Percentiles rank a stretch among this genome's conserved stretches.
Conservation (phyloP, 2,888 invertebrate species). For the Ophion obscuratus region DNA sequence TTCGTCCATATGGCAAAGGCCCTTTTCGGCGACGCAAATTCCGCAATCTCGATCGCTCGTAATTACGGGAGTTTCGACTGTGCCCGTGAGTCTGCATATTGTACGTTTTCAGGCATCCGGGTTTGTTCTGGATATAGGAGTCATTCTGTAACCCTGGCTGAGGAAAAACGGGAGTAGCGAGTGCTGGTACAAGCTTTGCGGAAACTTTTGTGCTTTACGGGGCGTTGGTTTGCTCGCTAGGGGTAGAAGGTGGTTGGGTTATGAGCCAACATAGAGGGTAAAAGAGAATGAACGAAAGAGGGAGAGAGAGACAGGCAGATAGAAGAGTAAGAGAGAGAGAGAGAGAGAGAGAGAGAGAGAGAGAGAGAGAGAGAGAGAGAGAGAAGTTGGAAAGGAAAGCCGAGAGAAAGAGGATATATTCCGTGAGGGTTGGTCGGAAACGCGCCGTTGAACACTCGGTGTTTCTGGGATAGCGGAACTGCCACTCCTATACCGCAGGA, state of each 20-base stretch:
- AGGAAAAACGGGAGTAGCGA: conserved; percentile 47
- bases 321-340: not conserved
- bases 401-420: conserved; percentile 18
- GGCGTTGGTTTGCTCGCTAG: conserved; percentile 24
- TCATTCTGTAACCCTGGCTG: not conserved
- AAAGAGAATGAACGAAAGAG: not conserved
- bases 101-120: conserved; percentile 7
- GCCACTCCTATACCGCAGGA: conserved; percentile 51
- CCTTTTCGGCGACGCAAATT: too few species aligned
- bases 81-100: not conserved
- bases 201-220: conserved; percentile 60
- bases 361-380: conserved; percentile 28
- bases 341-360: conserved; percentile 6
- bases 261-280: not conserved
- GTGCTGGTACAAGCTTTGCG: conserved; percentile 52
- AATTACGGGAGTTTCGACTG: conserved; percentile 40
- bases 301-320: not conserved
- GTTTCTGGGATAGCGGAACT: conserved; percentile 62
- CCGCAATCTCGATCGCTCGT: too few species aligned
- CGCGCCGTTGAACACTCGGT: conserved; percentile 63
- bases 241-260: conserved; percentile 12
- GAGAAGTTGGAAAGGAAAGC: conserved; percentile 38
- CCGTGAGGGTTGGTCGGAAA: conserved; percentile 46
- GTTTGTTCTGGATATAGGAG: conserved; percentile 35
- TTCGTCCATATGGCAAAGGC: not conserved